Evolutionary conservation across 2,797 vertebrate genomes (phyloP).

Genomic region (Philypnodon macrostomus): DNA sequence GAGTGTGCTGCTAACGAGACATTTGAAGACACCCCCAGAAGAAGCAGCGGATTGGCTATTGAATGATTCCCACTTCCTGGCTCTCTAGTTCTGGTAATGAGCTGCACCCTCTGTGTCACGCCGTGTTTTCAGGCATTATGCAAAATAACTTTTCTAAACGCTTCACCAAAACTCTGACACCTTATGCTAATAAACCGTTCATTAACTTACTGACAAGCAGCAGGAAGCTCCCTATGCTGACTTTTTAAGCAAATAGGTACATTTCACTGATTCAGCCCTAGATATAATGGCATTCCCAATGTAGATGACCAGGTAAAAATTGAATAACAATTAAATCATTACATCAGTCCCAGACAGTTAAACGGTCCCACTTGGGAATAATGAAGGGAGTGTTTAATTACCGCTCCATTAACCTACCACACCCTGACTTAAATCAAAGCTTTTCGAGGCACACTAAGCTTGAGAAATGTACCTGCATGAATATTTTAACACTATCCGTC

Average conservation of each 20-base stretch:
- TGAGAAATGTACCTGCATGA: constrained; percentile 33
- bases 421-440: constrained; percentile 23
- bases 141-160: constrained; percentile 28
- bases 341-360: constrained; percentile 11
- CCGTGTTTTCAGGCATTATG: constrained; percentile 24
- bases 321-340: constrained; percentile 4
- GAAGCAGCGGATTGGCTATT: constrained; percentile 34
- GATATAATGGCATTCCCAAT: constrained; percentile 6
- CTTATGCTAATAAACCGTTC: constrained; percentile 29
- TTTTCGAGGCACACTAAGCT: constrained; percentile 20
- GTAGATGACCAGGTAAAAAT: not conserved
- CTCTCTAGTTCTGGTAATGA: constrained; percentile 51
- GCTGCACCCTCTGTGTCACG: constrained; percentile 29
- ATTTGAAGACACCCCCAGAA: constrained; percentile 38
- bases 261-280: constrained; percentile 9
- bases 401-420: constrained; percentile 27
- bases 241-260: constrained; percentile 1
- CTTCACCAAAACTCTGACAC: constrained; percentile 20
- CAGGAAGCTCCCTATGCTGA: constrained; percentile 10
- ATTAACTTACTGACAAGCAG: constrained; percentile 19
- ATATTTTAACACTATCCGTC: constrained; percentile 33
- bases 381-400: constrained; percentile 18
- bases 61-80: constrained; percentile 56
- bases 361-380: constrained; percentile 18
- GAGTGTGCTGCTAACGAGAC: constrained; percentile 44